Evolutionary conservation across 37 sponge, comb jelly and placozoan genomes (phyloP).

Genomic region (Ephydatia muelleri): DNA sequence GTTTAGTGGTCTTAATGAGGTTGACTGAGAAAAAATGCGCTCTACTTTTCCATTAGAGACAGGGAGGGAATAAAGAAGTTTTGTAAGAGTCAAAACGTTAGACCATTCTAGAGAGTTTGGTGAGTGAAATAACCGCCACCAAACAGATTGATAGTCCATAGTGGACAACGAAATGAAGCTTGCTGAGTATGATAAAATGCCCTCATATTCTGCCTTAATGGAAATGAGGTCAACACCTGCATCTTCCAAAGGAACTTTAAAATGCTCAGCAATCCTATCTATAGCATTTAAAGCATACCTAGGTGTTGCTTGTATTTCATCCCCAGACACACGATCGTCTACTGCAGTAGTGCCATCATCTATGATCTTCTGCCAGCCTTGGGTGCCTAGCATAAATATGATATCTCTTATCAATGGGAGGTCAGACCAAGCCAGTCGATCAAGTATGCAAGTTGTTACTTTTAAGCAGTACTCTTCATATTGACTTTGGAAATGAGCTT

Average conservation of each 20-base stretch:
- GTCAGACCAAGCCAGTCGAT: too few species aligned
- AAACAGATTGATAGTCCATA: constrained; percentile 52
- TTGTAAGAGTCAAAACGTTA: constrained; percentile 33
- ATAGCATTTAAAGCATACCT: constrained; percentile 15
- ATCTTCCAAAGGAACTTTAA: constrained; percentile 34
- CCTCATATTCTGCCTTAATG: constrained; percentile 35
- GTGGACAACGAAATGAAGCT: constrained; percentile 38
- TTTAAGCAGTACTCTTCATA: constrained; percentile 10
- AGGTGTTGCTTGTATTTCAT: not conserved
- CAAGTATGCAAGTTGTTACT: not conserved
- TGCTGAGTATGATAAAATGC: constrained; percentile 21
- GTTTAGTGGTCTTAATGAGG: constrained; percentile 36
- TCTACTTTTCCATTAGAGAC: constrained; percentile 59
- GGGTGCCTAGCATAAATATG: constrained; percentile 47
- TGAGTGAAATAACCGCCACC: constrained; percentile 56
- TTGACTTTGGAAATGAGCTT: not conserved
- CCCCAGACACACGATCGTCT: constrained; percentile 1
- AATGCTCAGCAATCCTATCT: constrained; percentile 14
- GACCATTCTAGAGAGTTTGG: constrained; percentile 32
- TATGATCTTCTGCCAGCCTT: constrained; percentile 64
- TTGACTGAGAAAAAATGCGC: constrained; percentile 37
- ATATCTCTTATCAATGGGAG: too few species aligned
- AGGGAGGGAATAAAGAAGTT: constrained; percentile 49
- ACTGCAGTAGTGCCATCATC: constrained; percentile 19
- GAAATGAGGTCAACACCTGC: constrained; percentile 10